Evolutionary conservation across 1,140 invertebrate genomes (phyloP).

Genomic region (Luehdorfia chinensis): DNA sequence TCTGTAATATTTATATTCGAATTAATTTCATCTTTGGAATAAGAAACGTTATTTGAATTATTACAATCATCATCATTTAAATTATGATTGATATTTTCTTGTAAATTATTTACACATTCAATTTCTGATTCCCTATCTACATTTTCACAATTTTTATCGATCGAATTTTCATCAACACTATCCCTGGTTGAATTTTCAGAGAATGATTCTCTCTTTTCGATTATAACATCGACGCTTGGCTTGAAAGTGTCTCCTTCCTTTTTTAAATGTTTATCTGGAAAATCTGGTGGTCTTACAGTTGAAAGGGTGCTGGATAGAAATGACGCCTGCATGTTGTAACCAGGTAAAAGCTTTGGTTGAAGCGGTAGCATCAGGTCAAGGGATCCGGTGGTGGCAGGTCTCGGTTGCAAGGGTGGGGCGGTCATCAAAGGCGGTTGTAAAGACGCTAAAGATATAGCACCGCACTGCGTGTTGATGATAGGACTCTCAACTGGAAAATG

Average conservation of each 20-base stretch:
- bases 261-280: conserved; percentile 32
- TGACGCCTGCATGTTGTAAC: conserved; percentile 67
- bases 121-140: conserved; percentile 39
- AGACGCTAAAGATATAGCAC: conserved; percentile 68
- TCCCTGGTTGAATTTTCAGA: conserved; percentile 37
- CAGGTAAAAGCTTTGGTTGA: conserved; percentile 80
- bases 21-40: conserved; percentile 56
- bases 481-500: conserved; percentile 69
- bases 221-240: conserved; percentile 54
- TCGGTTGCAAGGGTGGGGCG: conserved; percentile 79
- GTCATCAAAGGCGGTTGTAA: conserved; percentile 69
- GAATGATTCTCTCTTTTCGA: conserved; percentile 52
- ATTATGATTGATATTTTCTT: conserved; percentile 35
- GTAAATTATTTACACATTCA: conserved; percentile 34
- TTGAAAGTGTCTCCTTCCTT: conserved; percentile 40
- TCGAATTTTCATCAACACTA: conserved; percentile 30
- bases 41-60: conserved; percentile 9
- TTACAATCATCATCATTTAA: conserved; percentile 32
- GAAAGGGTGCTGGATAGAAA: conserved; percentile 66
- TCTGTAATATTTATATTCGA: conserved; percentile 52
- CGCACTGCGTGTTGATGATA: conserved; percentile 67
- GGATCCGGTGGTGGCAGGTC: conserved; percentile 81
- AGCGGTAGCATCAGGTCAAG: conserved; percentile 80
- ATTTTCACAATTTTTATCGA: conserved; percentile 34
- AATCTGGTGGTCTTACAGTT: conserved; percentile 65